Evolutionary conservation across 2,113 vertebrate genomes (phyloP).

Genomic region (Lepus americanus): DNA sequence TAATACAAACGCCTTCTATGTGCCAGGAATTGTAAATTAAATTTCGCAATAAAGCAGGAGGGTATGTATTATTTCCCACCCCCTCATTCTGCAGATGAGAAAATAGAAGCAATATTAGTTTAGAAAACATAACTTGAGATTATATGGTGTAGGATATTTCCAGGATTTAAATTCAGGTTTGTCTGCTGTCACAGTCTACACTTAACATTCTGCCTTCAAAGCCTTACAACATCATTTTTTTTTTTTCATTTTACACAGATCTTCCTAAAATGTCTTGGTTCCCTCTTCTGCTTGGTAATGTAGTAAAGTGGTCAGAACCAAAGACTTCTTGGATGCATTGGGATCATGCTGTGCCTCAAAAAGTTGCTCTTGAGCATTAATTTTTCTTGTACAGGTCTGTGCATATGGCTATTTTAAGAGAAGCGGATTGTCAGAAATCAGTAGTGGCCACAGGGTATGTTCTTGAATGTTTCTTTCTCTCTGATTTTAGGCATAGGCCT

Average conservation of each 20-base stretch:
- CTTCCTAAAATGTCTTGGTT: neutral
- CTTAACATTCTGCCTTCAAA: neutral
- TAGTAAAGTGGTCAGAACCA: neutral
- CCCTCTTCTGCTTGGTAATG: neutral
- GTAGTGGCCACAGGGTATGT: neutral
- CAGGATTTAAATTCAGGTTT: neutral
- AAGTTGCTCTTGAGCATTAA: neutral
- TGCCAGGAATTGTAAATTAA: neutral
- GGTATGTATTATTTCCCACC: neutral
- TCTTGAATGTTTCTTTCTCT: neutral
- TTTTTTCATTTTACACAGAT: neutral
- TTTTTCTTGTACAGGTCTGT: neutral
- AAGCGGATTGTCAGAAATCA: neutral
- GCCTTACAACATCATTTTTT: neutral
- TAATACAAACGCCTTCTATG: neutral
- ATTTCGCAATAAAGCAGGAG: conserved; percentile 8
- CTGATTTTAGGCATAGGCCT: neutral
- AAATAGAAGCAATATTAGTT: neutral
- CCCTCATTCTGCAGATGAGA: neutral
- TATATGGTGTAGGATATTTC: neutral
- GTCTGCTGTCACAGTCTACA: neutral
- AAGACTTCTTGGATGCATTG: neutral
- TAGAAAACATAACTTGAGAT: neutral
- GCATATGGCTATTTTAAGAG: neutral
- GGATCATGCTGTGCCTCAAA: neutral